Base-by-base conservation (phyloP, 2,797 vertebrate genomes). In the Sitta carolinensis region DNA sequence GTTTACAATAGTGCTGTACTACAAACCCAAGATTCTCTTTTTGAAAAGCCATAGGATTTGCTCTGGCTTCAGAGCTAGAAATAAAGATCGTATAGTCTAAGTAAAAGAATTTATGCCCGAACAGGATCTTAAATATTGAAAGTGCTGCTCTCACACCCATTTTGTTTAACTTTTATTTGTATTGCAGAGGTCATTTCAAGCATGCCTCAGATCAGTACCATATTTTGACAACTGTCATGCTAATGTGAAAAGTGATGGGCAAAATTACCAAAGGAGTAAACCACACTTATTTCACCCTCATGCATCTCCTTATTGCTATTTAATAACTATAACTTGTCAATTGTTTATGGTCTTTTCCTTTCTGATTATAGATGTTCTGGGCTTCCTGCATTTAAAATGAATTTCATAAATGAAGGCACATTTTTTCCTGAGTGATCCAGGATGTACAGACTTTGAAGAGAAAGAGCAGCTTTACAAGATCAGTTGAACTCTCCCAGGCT, bases 181-280 rank as follows among this genome's bases (percentile, higher is more conserved):
- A 89, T 70, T 90, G 87, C 90, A 95, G 80, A 97, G 63, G 74
- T 95, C n/a, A 86, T 83, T 97, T 90, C 86, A 95, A 96, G 95
- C 70, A 88, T 2, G 1, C 14, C 36, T 87, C 26, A 87, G 30
- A 76, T 69, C 34, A 69, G 66, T 38, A 77, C 57, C 17, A 3
- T 18, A 83, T 89, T 93, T 84, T 78, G 45, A 70, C 93, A 63
- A 66, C 34, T 95, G 72, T 48, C 54, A 87, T 3, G 29, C 36
- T 92, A 80, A 78, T 54, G 63, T 30, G 79, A 70, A 54, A 67
- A 90, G 87, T 69, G 29, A 74, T 40, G 62, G 61, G 30, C 50
- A 87, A 81, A 89, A 79, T 63, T 72, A 48, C 38, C 30, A 9
- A 27, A 58, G 10, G 36, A 52, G 64, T 64, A 74, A 57, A 76